Conservation (phyloP, 2,797 vertebrate genomes). For the Poeciliopsis turneri region DNA sequence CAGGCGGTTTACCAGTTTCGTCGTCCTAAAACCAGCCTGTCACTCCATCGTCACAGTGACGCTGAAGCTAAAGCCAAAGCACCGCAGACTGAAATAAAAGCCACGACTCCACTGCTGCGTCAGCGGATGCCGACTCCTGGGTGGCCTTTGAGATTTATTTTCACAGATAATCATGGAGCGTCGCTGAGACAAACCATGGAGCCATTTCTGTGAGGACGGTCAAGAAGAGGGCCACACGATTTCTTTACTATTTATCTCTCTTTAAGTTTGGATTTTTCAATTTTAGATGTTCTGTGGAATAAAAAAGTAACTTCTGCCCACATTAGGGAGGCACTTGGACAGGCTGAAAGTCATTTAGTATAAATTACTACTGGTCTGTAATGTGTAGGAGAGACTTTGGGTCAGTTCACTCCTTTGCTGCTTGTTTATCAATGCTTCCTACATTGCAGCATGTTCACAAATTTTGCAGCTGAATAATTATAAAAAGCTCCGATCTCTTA, state of each 20-base stretch:
- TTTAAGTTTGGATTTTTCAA: not conserved
- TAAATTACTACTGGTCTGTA: not conserved
- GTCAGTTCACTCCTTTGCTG: not conserved
- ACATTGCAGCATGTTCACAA: not conserved
- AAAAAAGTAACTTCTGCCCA: not conserved
- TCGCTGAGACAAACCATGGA: not conserved
- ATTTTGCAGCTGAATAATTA: not conserved
- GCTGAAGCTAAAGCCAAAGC: not conserved
- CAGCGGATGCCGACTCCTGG: not conserved
- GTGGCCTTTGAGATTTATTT: not conserved
- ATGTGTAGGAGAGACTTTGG: not conserved
- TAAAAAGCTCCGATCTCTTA: not conserved
- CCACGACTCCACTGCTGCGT: not conserved
- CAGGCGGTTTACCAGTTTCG: not conserved
- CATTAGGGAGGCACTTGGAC: not conserved
- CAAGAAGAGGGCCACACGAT: not conserved
- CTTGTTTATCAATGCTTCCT: not conserved
- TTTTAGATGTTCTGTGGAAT: not conserved
- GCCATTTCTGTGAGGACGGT: not conserved
- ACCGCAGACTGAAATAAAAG: not conserved
- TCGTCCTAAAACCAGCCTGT: not conserved
- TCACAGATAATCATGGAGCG: not conserved
- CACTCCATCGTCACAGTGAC: not conserved
- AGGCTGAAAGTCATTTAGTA: not conserved
- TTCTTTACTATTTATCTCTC: not conserved